A percentile compares a stretch with the other conserved stretches of the same genome.
These are phyloP conservation scores for Microcebus ravelobensis DNA, from an alignment of 2,113 vertebrate genomes.

Conservation along the genomic window DNA sequence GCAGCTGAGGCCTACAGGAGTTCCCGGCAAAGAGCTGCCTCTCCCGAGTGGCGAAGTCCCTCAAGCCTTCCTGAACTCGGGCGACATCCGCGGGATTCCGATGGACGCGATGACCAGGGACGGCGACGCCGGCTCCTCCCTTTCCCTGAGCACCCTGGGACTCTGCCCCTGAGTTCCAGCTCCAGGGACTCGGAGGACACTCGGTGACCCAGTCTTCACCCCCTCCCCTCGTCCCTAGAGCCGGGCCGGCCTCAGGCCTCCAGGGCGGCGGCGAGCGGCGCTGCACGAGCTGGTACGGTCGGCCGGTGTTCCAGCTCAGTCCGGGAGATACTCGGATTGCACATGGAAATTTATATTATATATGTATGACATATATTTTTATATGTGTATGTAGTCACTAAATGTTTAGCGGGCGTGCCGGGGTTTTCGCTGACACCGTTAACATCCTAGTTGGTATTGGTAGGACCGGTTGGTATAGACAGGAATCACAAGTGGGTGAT, in stretches of 20 bases:
- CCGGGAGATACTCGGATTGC: not conserved
- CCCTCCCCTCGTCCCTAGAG: not conserved
- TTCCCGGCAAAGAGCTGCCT: not conserved
- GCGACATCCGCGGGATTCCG: not conserved
- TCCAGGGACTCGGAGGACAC: not conserved
- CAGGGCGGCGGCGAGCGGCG: accelerated
- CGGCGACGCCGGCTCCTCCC: not conserved
- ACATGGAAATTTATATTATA: not conserved
- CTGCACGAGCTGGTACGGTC: too few species aligned
- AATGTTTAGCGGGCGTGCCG: not conserved
- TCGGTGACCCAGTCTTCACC: not conserved
- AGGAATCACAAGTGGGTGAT: not conserved
- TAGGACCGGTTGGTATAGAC: not conserved
- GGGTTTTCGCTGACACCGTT: not conserved
- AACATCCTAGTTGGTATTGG: not conserved
- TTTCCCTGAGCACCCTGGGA: not conserved
- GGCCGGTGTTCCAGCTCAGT: not conserved
- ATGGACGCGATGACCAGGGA: accelerated
- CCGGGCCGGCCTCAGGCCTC: not conserved
- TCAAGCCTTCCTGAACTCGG: accelerated
- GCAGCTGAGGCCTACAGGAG: not conserved
- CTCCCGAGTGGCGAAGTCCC: not conserved
- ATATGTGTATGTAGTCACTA: not conserved
- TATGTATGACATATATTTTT: not conserved
- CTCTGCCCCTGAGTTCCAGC: not conserved